Evolutionary conservation across 30 jellyfish, hydroid and myxozoan genomes (phyloP), one percentile per base, ranked within the genome.

Genomic region (Mastigias papua): DNA sequence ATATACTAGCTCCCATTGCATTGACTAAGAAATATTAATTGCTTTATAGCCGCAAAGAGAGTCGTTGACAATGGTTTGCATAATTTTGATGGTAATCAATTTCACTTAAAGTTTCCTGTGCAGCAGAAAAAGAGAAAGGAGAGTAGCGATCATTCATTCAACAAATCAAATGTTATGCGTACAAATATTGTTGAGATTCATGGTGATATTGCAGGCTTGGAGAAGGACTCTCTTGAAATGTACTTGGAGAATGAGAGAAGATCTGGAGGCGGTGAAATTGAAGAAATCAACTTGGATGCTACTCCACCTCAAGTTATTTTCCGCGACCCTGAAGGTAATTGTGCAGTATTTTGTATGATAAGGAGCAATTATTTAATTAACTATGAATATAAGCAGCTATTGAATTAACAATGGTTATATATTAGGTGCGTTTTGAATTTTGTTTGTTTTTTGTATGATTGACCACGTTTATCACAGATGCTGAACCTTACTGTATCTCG

Each of bases 241-340:
- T 65, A 16, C 76, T 13, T 65, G 17, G 76, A 65, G 35, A 65
- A 35, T 25, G 25, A 21, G 13, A 65, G 37, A 13, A 1, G 76
- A 20, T 16, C 37, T 65, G 76, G 76, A 23, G 76, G 76, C 3
- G 76, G 37, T 65, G 76, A 65, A 1, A 65, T 65, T 65, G 76
- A 65, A 25, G 1, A 3, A 11, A 21, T 23, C 17, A 25, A 65
- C 3, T 65, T 65, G 13, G 25, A 25, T 65, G 33, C 48, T 35
- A 65, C 3, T 16, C 76, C 76, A 25, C 48, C 76, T 15, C 13
- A 3, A 15, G 76, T 25, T 15, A 25, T 35, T 33, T 65, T 65
- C 25, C 35, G 37, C 37, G 35, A 25, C 35, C 3, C 9, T 35
- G 37, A 21, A 25, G 76, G 76, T 65, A 15, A 37, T 37, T n/a